These are phyloP conservation scores for Tragopan temminckii DNA, from an alignment of 2,797 vertebrate genomes.

Conservation along the genomic window DNA sequence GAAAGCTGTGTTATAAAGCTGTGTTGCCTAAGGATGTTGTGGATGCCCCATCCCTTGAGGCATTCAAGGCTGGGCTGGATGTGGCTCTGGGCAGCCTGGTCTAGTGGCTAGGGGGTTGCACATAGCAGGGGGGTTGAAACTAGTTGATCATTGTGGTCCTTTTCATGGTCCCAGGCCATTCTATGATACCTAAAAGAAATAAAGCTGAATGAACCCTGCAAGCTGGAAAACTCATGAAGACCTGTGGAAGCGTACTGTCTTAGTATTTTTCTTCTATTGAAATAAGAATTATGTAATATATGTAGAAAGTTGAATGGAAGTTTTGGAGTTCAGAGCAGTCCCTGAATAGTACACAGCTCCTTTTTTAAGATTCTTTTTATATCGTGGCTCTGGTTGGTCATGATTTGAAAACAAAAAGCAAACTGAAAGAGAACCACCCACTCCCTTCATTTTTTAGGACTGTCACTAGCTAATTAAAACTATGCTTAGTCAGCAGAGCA, in stretches of 20 bases:
- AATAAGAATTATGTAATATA: neutral
- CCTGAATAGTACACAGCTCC: neutral
- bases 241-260: neutral
- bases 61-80: too few species aligned
- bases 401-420: neutral
- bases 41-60: too few species aligned
- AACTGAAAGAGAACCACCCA: neutral
- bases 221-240: neutral
- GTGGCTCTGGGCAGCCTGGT: too few species aligned
- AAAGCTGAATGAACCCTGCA: neutral
- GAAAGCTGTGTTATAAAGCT: neutral
- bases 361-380: neutral
- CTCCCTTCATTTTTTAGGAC: neutral
- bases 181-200: neutral
- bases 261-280: neutral
- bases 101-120: too few species aligned
- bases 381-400: neutral
- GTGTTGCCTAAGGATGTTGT: too few species aligned
- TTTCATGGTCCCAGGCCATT: too few species aligned
- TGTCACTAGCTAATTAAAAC: constrained; percentile 31
- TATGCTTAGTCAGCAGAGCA: neutral
- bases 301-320: neutral
- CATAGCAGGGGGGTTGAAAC: too few species aligned
- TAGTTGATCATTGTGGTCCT: too few species aligned
- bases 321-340: neutral